These are phyloP conservation scores for Varanus komodoensis DNA, from an alignment of 2,113 vertebrate genomes.

Conservation along the genomic window DNA sequence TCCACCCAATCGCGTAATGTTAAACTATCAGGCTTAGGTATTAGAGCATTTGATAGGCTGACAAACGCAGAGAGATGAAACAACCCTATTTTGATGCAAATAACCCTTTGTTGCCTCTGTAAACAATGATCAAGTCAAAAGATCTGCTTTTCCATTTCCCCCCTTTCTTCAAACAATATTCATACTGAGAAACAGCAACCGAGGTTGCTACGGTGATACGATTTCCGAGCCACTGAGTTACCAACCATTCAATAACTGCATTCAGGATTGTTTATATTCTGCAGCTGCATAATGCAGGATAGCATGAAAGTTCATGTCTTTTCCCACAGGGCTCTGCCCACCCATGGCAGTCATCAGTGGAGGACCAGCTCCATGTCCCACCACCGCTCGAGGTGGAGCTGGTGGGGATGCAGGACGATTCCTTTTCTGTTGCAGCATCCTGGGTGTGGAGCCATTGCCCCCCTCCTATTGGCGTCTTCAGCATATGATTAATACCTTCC, in stretches of 20 bases:
- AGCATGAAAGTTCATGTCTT: neutral
- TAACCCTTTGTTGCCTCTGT: neutral
- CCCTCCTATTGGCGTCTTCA: too few species aligned
- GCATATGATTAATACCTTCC: too few species aligned
- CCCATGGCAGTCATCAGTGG: too few species aligned
- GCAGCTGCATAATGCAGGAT: neutral
- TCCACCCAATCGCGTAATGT: neutral
- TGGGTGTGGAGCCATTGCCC: neutral
- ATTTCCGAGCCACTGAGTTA: constrained; percentile 24
- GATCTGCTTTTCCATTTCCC: neutral
- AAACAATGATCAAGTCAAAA: constrained; percentile 13
- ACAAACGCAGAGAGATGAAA: neutral
- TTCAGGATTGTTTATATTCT: constrained; percentile 2
- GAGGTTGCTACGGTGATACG: constrained; percentile 43
- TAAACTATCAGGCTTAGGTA: neutral
- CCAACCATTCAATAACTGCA: constrained; percentile 6
- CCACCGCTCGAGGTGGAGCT: neutral
- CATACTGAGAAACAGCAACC: neutral
- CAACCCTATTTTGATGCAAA: constrained; percentile 5
- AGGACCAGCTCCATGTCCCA: neutral
- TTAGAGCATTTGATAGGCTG: constrained; percentile 18
- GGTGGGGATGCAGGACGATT: neutral
- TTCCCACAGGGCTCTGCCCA: neutral
- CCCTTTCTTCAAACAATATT: constrained; percentile 18
- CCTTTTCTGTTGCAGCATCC: neutral